Base-by-base conservation (phyloP, 1,140 invertebrate genomes). In the Nephotettix cincticeps region DNA sequence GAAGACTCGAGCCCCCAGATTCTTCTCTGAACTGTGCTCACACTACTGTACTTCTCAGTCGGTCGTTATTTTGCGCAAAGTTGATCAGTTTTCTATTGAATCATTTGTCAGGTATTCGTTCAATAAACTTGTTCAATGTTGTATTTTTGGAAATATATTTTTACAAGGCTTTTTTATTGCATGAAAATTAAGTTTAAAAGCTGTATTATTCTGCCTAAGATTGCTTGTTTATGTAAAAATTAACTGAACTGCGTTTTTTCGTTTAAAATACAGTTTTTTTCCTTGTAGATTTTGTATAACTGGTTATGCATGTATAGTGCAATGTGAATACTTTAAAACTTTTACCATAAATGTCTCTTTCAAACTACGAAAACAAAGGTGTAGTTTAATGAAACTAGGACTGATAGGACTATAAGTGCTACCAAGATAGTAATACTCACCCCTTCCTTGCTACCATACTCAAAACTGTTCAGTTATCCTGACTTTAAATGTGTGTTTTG, bases 1-100 rank as follows among this genome's bases (percentile, higher is more conserved):
- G 72, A 79, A 75, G 71, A 75, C 79, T 61, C 81, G 82, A 77
- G 80, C 79, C 32, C 80, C 81, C 65, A 74, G 76, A 56, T 82
- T 84, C 77, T 83, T 81, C 68, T 47, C 51, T 27, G 71, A 75
- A 43, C 40, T 64, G 68, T 21, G 51, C 54, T n/a, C 30, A 25
- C 45, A 58, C 27, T 45, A 61, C 69, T 67, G 32, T 72, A 77
- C 79, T 73, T 80, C 80, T 77, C 54, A 74, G 75, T 77, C 77
- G 77, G 29, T 78, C 77, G 72, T 79, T 73, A 65, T 77, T 79
- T 45, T 67, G 77, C 80, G 80, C 68, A 78, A 75, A 75, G 73
- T 81, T 75, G 74, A 78, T 70, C 56, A 61, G 56, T 61, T 25
- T 14, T 76, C 78, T 65, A 67, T 74, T 63, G 77, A 77, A 76